Percentiles rank a stretch among this genome's conserved stretches.
phyloP scores from a whole-genome alignment of 2,113 vertebrate genomes.

The Mormyrus iriodes region DNA sequence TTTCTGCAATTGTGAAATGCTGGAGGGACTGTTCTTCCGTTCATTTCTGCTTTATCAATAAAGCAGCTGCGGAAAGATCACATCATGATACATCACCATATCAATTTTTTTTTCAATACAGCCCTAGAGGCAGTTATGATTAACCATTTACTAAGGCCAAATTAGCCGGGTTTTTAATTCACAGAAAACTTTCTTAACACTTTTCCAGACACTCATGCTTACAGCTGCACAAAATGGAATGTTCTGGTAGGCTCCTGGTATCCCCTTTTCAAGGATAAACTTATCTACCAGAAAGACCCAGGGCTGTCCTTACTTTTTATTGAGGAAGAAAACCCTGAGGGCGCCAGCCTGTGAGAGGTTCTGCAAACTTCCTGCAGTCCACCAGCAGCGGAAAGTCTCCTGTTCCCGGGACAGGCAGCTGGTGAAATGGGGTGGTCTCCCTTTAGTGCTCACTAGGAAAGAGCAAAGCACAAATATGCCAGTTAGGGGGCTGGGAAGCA shows the following conservation, averaged over 20 bases:
- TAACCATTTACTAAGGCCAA: not conserved
- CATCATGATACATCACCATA: too few species aligned
- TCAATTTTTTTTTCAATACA: not conserved
- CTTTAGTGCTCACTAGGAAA: conserved; percentile 47
- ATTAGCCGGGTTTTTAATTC: too few species aligned
- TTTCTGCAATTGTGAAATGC: too few species aligned
- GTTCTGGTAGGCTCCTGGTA: not conserved
- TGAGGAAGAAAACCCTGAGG: conserved; percentile 73
- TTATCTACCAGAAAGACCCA: not conserved
- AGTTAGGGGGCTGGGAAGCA: not conserved
- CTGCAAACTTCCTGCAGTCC: conserved; percentile 64
- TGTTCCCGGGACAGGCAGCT: conserved; percentile 80
- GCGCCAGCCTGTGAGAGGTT: conserved; percentile 57
- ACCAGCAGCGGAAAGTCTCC: conserved; percentile 84
- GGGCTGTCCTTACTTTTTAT: conserved; percentile 49
- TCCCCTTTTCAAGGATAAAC: not conserved
- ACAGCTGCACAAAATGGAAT: not conserved
- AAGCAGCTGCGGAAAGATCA: too few species aligned
- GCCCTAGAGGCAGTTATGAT: not conserved
- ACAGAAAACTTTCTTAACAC: not conserved
- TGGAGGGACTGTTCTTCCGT: too few species aligned
- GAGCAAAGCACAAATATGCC: not conserved
- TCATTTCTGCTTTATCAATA: too few species aligned
- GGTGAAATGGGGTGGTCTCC: conserved; percentile 68
- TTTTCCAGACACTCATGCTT: not conserved